These are phyloP conservation scores for Dipodomys stephensi DNA, from an alignment of 2,113 vertebrate species.

Conservation along the genomic window DNA sequence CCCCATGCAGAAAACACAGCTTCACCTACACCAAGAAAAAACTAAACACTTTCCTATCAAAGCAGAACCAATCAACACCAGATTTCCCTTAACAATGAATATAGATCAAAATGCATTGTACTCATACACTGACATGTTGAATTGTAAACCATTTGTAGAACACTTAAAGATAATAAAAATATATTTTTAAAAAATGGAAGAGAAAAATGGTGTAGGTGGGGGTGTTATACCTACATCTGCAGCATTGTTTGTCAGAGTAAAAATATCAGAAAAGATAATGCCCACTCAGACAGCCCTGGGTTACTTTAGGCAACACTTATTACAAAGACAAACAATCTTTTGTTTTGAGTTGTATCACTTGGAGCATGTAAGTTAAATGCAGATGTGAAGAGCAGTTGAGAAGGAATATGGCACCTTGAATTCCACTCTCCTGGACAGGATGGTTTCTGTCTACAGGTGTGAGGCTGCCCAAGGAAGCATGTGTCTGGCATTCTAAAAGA, in stretches of 20 bases:
- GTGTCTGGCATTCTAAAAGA: neutral
- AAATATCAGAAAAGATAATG: neutral
- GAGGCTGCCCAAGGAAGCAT: no score
- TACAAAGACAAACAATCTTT: slow-evolving; percentile 11
- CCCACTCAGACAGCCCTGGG: neutral
- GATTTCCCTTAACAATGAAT: neutral
- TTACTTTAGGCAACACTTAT: neutral
- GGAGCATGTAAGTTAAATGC: neutral
- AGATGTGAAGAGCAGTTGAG: neutral
- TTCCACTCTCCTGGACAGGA: neutral
- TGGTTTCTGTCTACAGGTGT: neutral
- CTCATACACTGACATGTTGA: no score
- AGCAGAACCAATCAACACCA: neutral
- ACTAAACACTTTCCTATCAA: neutral
- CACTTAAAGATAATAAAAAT: no score
- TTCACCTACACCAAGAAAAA: neutral
- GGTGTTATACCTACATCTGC: neutral
- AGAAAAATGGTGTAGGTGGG: neutral
- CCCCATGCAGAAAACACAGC: neutral
- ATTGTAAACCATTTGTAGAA: no score
- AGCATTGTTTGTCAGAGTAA: neutral
- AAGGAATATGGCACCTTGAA: neutral
- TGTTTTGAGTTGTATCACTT: neutral
- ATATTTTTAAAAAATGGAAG: no score
- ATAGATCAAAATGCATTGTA: neutral